Evolutionary conservation across 1,140 invertebrate species (phyloP).

Genomic region (Acromyrmex charruanus): DNA sequence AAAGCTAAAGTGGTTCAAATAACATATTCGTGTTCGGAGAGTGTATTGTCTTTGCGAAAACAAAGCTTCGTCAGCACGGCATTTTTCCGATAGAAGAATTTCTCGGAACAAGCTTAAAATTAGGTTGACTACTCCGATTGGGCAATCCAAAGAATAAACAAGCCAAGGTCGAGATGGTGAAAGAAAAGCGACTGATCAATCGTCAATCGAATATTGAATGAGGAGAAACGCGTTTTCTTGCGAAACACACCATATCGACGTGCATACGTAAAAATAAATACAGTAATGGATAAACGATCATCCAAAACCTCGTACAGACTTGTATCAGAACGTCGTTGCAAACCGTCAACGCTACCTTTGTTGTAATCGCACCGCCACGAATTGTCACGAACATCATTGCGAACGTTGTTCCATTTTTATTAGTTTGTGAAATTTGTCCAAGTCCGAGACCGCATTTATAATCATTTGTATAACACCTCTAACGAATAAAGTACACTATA

Average conservation of each 20-base stretch:
- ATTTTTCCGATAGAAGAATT: conserved; percentile 25
- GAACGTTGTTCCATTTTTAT: no score
- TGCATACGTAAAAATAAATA: conserved; percentile 38
- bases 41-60: background rate
- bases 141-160: conserved; percentile 40
- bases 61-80: background rate
- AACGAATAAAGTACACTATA: no score
- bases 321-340: no score
- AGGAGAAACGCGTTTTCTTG: conserved; percentile 17
- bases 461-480: no score
- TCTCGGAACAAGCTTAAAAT: conserved; percentile 41
- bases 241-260: background rate
- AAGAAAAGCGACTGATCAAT: background rate
- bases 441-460: no score
- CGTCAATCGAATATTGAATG: conserved; percentile 24
- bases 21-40: background rate
- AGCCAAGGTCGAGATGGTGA: background rate
- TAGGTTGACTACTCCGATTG: conserved; percentile 19
- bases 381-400: no score
- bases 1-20: background rate
- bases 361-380: no score
- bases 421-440: no score
- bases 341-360: no score
- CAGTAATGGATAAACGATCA: background rate
- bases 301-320: background rate